Evolutionary conservation across 92 coral and sea anemone species (phyloP).

Genomic region (Nematostella vectensis): DNA sequence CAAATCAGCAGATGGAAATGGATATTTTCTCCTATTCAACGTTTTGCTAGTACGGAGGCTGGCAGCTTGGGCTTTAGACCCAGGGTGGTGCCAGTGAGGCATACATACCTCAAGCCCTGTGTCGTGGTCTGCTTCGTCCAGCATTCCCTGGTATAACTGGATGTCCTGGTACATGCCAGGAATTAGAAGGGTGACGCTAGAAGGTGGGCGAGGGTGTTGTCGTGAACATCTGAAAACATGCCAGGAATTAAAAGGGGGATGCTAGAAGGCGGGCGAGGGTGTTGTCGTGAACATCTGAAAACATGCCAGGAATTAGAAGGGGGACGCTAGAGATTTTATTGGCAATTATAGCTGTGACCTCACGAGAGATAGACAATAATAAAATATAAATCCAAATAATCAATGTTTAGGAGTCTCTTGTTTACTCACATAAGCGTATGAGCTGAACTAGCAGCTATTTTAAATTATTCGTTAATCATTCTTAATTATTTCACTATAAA

Average conservation of each 20-base stretch:
- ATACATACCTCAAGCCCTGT: constrained; percentile 87
- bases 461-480: no score
- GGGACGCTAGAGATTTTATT: neutral
- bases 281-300: constrained; percentile 86
- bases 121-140: constrained; percentile 97
- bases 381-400: no score
- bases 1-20: no score
- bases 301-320: neutral
- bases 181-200: constrained; percentile 80
- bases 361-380: neutral
- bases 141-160: constrained; percentile 70
- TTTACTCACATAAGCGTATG: no score
- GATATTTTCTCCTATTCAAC: no score
- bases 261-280: constrained; percentile 76
- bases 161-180: constrained; percentile 92
- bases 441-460: no score
- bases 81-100: no score
- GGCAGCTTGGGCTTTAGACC: no score
- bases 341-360: neutral
- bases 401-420: no score
- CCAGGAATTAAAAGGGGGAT: constrained; percentile 60
- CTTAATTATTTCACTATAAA: no score
- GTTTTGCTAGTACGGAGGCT: no score
- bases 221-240: constrained; percentile 74
- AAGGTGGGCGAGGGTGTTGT: constrained; percentile 69